Conservation (phyloP, 2,113 vertebrate genomes). For the Phylloscopus whistleri region DNA sequence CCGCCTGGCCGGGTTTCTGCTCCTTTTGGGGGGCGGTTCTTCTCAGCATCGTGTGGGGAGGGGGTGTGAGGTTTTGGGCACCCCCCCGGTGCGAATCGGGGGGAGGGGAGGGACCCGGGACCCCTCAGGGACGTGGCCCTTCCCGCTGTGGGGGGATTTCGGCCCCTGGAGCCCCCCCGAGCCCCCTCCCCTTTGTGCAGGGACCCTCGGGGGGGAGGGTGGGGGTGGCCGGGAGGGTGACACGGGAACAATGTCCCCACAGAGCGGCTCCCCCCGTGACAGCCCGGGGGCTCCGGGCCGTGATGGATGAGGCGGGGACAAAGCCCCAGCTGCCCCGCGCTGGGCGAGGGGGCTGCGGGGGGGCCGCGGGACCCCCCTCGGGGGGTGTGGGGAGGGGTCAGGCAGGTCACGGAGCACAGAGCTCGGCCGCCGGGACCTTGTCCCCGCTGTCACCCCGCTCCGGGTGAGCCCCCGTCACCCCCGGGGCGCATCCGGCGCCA, state of each 20-base stretch:
- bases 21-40: not conserved
- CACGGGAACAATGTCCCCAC: not conserved
- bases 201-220: not conserved
- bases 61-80: not conserved
- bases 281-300: not conserved
- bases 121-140: not conserved
- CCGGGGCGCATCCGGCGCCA: not conserved
- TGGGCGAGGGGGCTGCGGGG: not conserved
- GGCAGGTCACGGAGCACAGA: not conserved
- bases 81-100: not conserved
- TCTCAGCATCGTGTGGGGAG: not conserved
- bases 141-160: not conserved
- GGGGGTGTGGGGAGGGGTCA: not conserved
- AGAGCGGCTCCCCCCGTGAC: not conserved
- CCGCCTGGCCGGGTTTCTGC: accelerated
- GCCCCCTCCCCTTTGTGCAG: not conserved
- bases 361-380: not conserved
- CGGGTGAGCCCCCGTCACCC: not conserved
- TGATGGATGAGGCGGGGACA: not conserved
- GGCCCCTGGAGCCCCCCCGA: not conserved
- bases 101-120: not conserved
- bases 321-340: not conserved
- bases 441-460: not conserved
- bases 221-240: not conserved
- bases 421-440: not conserved